Evolutionary conservation across 1,140 invertebrate genomes (phyloP), one percentile per base, ranked within the genome.

Genomic region (Chelonus insularis): DNA sequence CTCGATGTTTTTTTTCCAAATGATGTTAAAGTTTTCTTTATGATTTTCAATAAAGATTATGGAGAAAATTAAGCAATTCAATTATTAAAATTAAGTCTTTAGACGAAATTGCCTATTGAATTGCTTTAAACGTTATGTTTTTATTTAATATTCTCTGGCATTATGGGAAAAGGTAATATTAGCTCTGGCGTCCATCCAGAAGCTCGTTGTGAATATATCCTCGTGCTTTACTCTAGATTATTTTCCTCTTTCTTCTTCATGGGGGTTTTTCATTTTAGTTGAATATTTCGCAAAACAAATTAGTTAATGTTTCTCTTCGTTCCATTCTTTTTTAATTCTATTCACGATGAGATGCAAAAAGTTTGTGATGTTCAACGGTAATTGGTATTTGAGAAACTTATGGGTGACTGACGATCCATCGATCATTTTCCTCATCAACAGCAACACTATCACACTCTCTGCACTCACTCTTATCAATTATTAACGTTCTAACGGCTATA

Each of bases 121-220:
- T 16, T 34, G 7, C 16, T 25, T 45, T 20, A n/a, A 16, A 36
- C n/a, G 43, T 48, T 60, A 25, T 64, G 52, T 64, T 64, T 64
- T 64, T 64, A 64, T 64, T 64, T 51, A 64, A 64, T 64, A 64
- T 57, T 57, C 57, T 45, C 41, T 29, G 5, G 62, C 34, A 60
- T 64, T 60, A 60, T 60, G 55, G 45, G 56, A 57, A 64, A 64
- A 60, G 57, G 63, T 57, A 64, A 64, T 64, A 64, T 64, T 64
- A 64, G 57, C 57, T 64, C 47, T 52, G 48, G 56, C 45, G 43
- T 25, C 37, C 48, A 63, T 58, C 59, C 62, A 54, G 47, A 20
- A 52, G 25, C 29, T 48, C 14, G 16, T 25, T 51, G 20, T 51
- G 20, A 41, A 56, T 56, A 56, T 21, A 29, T 8, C 32, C 55